Evolutionary conservation across 2,888 invertebrate genomes (phyloP).

Genomic region (Andricus quercusramuli): DNA sequence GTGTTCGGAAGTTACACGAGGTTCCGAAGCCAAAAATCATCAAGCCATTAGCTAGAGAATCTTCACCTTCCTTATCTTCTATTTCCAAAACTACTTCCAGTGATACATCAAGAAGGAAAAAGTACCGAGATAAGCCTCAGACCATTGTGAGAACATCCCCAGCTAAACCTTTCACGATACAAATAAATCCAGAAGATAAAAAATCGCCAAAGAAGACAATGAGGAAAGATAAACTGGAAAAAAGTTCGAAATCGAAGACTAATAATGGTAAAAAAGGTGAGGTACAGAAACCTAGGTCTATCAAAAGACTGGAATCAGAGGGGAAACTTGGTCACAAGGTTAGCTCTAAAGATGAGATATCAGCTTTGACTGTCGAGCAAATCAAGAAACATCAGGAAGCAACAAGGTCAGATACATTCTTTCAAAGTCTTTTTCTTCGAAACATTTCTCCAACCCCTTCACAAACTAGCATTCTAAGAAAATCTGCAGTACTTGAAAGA

Average conservation of each 20-base stretch:
- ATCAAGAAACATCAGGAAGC: slow-evolving; percentile 82
- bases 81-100: slow-evolving; percentile 42
- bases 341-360: slow-evolving; percentile 33
- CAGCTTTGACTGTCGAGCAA: slow-evolving; percentile 76
- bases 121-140: slow-evolving; percentile 70
- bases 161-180: slow-evolving; percentile 62
- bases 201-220: slow-evolving; percentile 45
- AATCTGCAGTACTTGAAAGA: slow-evolving; percentile 84
- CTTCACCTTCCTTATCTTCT: slow-evolving; percentile 42
- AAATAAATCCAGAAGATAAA: slow-evolving; percentile 55
- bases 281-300: slow-evolving; percentile 49
- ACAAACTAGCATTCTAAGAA: slow-evolving; percentile 75
- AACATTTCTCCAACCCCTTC: slow-evolving; percentile 78
- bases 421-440: slow-evolving; percentile 85
- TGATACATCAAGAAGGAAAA: slow-evolving; percentile 63
- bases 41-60: slow-evolving; percentile 68
- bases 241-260: slow-evolving; percentile 41
- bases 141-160: slow-evolving; percentile 69
- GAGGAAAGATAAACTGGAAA: slow-evolving; percentile 44
- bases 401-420: slow-evolving; percentile 84
- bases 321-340: slow-evolving; percentile 50
- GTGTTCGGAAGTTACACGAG: neutral
- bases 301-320: slow-evolving; percentile 53
- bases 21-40: slow-evolving; percentile 43
- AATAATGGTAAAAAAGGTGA: neutral